Conservation (phyloP, 2,113 vertebrate genomes). For the Dasyurus viverrinus region DNA sequence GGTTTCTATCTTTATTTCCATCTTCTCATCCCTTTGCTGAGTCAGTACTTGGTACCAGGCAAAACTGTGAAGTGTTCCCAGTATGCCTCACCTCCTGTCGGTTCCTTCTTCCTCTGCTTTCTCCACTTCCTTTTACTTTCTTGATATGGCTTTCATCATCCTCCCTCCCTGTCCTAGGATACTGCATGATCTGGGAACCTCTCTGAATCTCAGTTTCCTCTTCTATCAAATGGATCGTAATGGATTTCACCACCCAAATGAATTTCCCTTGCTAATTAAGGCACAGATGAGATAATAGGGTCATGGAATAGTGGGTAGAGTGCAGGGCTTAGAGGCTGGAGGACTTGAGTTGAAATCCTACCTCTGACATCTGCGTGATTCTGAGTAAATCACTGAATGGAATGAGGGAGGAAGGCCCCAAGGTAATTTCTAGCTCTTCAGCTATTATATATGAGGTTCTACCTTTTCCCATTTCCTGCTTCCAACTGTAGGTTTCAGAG, state of each 20-base stretch:
- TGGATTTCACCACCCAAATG: background rate
- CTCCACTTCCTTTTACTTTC: background rate
- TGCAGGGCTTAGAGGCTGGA: background rate
- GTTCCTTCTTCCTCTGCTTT: background rate
- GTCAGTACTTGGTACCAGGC: conserved; percentile 47
- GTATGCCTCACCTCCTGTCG: background rate
- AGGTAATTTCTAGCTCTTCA: background rate
- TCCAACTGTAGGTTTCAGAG: background rate
- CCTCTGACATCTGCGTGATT: background rate
- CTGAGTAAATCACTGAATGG: background rate
- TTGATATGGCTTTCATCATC: background rate
- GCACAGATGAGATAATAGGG: background rate
- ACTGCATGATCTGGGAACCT: background rate
- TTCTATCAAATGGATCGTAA: background rate
- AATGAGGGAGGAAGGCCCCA: background rate
- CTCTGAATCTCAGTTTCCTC: background rate
- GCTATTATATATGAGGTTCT: background rate
- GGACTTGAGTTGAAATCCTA: background rate
- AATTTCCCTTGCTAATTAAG: background rate
- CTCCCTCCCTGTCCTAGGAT: background rate
- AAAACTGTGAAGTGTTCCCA: conserved; percentile 33
- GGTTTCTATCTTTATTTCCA: conserved; percentile 61
- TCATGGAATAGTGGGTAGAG: background rate
- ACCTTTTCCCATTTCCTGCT: background rate
- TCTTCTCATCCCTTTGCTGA: conserved; percentile 3